Evolutionary conservation across 1,140 invertebrate species (phyloP).

Genomic region (Brachionus sp.): DNA sequence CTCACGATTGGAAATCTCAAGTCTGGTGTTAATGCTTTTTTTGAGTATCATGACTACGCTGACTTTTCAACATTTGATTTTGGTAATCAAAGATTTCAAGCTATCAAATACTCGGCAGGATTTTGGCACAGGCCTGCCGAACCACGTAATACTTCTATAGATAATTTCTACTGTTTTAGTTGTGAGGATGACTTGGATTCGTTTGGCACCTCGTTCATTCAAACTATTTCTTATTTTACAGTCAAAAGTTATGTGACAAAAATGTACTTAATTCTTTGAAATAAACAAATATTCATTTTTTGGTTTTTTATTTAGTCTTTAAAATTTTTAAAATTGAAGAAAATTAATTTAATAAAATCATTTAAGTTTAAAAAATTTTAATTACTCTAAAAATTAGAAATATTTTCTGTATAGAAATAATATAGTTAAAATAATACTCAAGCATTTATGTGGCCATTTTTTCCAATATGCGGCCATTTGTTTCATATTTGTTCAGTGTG

Average conservation of each 20-base stretch:
- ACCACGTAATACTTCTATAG: background rate
- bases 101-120: background rate
- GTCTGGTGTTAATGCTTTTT: background rate
- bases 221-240: background rate
- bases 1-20: background rate
- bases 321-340: background rate
- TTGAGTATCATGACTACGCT: background rate
- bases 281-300: background rate
- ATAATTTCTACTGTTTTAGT: slow-evolving; percentile 26
- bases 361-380: no score
- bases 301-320: background rate
- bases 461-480: no score
- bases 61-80: slow-evolving; percentile 37
- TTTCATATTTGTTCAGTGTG: no score
- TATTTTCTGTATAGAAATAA: no score
- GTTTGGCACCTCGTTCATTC: background rate
- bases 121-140: slow-evolving; percentile 12
- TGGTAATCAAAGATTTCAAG: background rate
- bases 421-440: no score
- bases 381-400: no score
- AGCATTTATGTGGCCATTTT: no score
- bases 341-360: no score
- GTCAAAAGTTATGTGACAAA: slow-evolving; percentile 15
- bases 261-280: slow-evolving; percentile 34
- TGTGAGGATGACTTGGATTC: slow-evolving; percentile 7